phyloP scores from a whole-genome alignment of 2,888 invertebrate genomes.

The Megamerina dolium region DNA sequence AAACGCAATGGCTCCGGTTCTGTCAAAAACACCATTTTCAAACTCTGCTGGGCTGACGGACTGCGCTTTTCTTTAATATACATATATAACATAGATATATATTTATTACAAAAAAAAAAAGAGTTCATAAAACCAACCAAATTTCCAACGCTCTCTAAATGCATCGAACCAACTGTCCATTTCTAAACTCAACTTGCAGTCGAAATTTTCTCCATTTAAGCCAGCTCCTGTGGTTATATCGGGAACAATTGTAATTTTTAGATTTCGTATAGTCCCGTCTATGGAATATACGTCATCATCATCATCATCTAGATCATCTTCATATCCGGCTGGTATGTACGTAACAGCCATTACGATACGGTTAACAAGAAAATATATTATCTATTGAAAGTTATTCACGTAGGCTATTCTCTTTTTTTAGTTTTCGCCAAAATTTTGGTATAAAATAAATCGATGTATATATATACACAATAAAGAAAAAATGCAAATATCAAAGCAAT shows the following conservation, averaged over 20 bases:
- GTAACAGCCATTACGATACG: constrained; percentile 13
- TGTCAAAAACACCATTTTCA: constrained; percentile 29
- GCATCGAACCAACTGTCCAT: constrained; percentile 35
- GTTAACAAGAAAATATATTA: too few relatives aligned
- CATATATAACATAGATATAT: too few relatives aligned
- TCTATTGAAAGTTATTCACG: too few relatives aligned
- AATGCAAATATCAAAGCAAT: too few relatives aligned
- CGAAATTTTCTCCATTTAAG: constrained; percentile 42
- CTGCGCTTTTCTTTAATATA: constrained; percentile 37
- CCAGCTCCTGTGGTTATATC: constrained; percentile 45
- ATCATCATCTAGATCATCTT: constrained; percentile 36
- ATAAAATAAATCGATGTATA: too few relatives aligned
- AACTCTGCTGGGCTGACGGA: constrained; percentile 32
- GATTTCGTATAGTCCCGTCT: constrained; percentile 29
- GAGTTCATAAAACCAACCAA: too few relatives aligned
- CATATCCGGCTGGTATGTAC: constrained; percentile 43
- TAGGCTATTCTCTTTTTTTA: too few relatives aligned
- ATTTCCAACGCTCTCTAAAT: constrained; percentile 40
- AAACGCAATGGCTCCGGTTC: constrained; percentile 38
- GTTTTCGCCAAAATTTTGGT: too few relatives aligned
- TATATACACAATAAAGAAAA: too few relatives aligned
- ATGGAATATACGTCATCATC: constrained; percentile 28
- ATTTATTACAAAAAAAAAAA: too few relatives aligned
- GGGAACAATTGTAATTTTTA: constrained; percentile 46
- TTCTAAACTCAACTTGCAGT: constrained; percentile 34